Evolutionary conservation across 2,888 invertebrate genomes (phyloP), one percentile per base, ranked within the genome.

Genomic region (Leptinotarsa haldemani): DNA sequence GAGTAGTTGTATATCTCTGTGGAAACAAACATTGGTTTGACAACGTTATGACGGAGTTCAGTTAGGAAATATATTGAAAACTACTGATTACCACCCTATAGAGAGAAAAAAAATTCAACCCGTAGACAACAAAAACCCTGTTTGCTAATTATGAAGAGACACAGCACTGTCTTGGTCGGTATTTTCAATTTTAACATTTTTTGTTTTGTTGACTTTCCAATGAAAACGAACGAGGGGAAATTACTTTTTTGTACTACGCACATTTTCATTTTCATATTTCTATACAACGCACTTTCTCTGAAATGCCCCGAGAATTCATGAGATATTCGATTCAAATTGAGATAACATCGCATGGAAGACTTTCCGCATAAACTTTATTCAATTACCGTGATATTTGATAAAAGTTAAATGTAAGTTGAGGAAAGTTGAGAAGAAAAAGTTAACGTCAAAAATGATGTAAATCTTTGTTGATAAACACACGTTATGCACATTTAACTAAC

Each of bases 401-500:
- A 74, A 71, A 69, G 66, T 71, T 69, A 46, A 69, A 74, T 47
- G 69, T 65, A 58, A 64, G 70, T 65, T 18, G 61, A 64, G 68
- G 25, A 47, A 73, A 74, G 70, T 74, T 70, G 53, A 47, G 68
- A 75, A 72, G 71, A 67, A 74, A 73, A 77, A 74, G 74, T 77
- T 73, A 58, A 53, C 66, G 74, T 58, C 69, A 74, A 73, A 74
- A 77, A 71, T 69, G 68, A 67, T 73, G 73, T 77, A 67, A 73
- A 77, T 71, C 71, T 73, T 50, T 56, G 56, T 69, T 71, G 77
- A 73, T 77, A 75, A 73, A 77, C 77, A 75, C 74, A 71, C 69
- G 71, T 73, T 74, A 73, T 77, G 71, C 69, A 75, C 74, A 75
- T 75, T 75, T 71, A 61, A 73, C 69, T 77, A 75, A 77, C 72